Evolutionary conservation across 1,140 invertebrate species (phyloP).

Genomic region (Thrips palmi): DNA sequence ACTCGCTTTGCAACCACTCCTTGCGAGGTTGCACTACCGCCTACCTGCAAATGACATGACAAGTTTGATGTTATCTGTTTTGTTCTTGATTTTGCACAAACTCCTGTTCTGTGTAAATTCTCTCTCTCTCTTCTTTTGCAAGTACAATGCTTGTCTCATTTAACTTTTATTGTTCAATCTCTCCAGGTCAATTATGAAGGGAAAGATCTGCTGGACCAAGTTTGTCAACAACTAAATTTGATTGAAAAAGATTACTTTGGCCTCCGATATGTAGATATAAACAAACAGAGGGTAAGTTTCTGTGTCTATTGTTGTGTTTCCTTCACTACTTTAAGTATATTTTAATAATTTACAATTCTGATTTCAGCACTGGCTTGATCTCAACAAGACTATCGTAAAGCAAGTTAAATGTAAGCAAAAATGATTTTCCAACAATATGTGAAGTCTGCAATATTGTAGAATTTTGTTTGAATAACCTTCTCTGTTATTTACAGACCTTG

Average conservation of each 20-base stretch:
- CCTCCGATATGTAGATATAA: slow-evolving; percentile 78
- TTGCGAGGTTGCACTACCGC: too few relatives aligned
- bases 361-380: slow-evolving; percentile 89
- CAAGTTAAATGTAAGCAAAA: slow-evolving; percentile 73
- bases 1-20: too few relatives aligned
- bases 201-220: slow-evolving; percentile 79
- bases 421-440: not conserved
- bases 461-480: not conserved
- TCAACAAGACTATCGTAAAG: slow-evolving; percentile 80
- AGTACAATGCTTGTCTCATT: not conserved
- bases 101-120: too few relatives aligned
- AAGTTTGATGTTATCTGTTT: too few relatives aligned
- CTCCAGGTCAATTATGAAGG: slow-evolving; percentile 84
- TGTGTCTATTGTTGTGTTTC: slow-evolving; percentile 5
- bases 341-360: slow-evolving; percentile 5
- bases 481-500: slow-evolving; percentile 42
- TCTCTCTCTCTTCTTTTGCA: not conserved
- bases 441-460: not conserved
- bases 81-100: too few relatives aligned
- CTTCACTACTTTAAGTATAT: not conserved
- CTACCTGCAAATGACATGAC: too few relatives aligned
- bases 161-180: slow-evolving; percentile 12
- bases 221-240: slow-evolving; percentile 83
- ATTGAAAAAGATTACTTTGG: slow-evolving; percentile 96
- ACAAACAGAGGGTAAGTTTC: slow-evolving; percentile 70